A percentile compares a stretch with the other conserved stretches of the same genome.
Evolutionary conservation across 2,888 invertebrate genomes (phyloP).

Genomic region (Dasysyrphus tricinctus): DNA sequence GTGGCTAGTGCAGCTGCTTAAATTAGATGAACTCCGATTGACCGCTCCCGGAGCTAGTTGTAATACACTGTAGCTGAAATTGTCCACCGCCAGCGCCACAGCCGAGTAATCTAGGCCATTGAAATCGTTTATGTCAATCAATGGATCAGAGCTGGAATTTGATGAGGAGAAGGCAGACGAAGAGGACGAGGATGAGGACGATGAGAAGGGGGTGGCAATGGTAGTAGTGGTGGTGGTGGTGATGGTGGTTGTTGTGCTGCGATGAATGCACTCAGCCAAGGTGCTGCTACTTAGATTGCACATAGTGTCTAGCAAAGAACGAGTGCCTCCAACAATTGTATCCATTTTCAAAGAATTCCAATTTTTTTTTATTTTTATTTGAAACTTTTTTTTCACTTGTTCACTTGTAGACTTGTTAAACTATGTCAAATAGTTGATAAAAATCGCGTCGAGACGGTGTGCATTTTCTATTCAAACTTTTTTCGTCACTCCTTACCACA

Average conservation of each 20-base stretch:
- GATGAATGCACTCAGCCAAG: slow-evolving; percentile 72
- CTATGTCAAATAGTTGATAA: slow-evolving; percentile 34
- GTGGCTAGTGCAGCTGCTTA: slow-evolving; percentile 76
- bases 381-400: slow-evolving; percentile 32
- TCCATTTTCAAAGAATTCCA: slow-evolving; percentile 38
- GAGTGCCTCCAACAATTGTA: slow-evolving; percentile 56
- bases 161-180: slow-evolving; percentile 26
- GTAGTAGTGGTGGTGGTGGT: slow-evolving; percentile 37
- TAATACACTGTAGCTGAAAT: slow-evolving; percentile 71
- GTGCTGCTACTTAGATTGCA: slow-evolving; percentile 72
- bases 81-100: slow-evolving; percentile 72
- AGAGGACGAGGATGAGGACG: slow-evolving; percentile 31
- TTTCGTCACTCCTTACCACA: slow-evolving; percentile 3
- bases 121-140: slow-evolving; percentile 75
- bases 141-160: slow-evolving; percentile 68
- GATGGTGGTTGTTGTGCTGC: slow-evolving; percentile 34
- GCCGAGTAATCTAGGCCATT: slow-evolving; percentile 75
- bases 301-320: slow-evolving; percentile 64
- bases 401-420: slow-evolving; percentile 28
- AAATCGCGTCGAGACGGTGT: slow-evolving; percentile 54
- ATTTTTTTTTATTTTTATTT: background rate
- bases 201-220: slow-evolving; percentile 51
- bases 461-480: slow-evolving; percentile 38
- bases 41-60: slow-evolving; percentile 69
- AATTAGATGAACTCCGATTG: slow-evolving; percentile 62